Evolutionary conservation across 2,797 vertebrate genomes (phyloP).

Genomic region (Sphenopsis melanotis): DNA sequence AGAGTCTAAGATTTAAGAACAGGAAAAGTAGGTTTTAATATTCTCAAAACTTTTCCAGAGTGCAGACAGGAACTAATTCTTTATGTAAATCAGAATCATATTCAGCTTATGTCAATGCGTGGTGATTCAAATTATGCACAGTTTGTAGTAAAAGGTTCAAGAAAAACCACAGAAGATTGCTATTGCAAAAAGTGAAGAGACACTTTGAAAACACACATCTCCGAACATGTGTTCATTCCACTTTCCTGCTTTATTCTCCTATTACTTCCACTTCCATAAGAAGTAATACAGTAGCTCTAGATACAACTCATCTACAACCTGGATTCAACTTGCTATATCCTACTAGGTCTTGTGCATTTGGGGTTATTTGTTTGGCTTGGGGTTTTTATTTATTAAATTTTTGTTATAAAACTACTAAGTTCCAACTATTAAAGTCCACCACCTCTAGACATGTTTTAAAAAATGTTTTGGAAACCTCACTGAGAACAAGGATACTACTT

Average conservation of each 20-base stretch:
- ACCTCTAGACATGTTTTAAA: background rate
- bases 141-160: background rate
- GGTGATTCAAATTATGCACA: background rate
- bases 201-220: background rate
- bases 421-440: background rate
- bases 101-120: background rate
- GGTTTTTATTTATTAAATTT: background rate
- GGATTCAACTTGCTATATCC: background rate
- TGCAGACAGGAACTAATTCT: background rate
- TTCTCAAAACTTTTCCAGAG: background rate
- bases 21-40: background rate
- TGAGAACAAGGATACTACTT: background rate
- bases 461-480: background rate
- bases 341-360: background rate
- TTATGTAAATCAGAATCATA: background rate
- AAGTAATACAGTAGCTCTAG: background rate
- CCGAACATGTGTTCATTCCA: rapidly evolving
- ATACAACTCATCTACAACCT: background rate
- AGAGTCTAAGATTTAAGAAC: background rate
- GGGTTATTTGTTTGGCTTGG: background rate
- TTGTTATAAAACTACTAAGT: background rate
- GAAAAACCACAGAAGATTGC: background rate
- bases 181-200: background rate
- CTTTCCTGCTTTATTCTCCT: background rate
- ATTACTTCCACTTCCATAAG: background rate